Base-by-base conservation (phyloP, 2,797 vertebrate species). In the Champsocephalus esox region DNA sequence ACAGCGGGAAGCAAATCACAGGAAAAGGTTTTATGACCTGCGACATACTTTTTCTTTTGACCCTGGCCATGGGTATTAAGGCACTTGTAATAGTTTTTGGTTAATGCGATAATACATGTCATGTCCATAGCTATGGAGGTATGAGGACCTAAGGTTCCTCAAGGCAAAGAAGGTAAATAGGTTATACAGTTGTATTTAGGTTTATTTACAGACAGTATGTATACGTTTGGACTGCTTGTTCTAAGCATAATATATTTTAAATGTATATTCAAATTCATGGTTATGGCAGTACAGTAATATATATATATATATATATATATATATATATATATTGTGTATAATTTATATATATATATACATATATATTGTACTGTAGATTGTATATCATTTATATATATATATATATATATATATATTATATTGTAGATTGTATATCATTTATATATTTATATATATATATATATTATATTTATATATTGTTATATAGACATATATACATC, bases 21-120 rank as follows among this genome's bases (percentile, higher is more conserved):
- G 65, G 66, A 70, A 54, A 58, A 38, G 44, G 44, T 51, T 90
- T 91, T 83, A 89, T 21, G 50, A 79, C 17, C 70, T 62, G 84
- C 0, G 1, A 65, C 52, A 73, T 77, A 57, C 50, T 57, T 74
- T 82, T 81, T 80, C 38, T 72, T 80, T 80, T 16, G 59, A 66
- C 52, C 14, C 13, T 0, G 41, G 63, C n/a, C 57, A 32, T 60
- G 24, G 51, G 66, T 48, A 64, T 71, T 9, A 19, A 66, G 60
- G n/a, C 41, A 49, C 69, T 62, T 70, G 43, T 59, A 52, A 51
- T 75, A 51, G 59, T 49, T 48, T 75, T 80, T 41, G 12, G 44
- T 43, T 51, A 61, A 77, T 34, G 59, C 67, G 52, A 67, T 80
- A 66, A 85, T 73, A n/a, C 54, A 44, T 62, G 64, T 67, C 77